Percentiles rank a stretch among this genome's conserved stretches.
phyloP scores from a whole-genome alignment of 1,140 invertebrate species.

The Carcinoscorpius rotundicauda region DNA sequence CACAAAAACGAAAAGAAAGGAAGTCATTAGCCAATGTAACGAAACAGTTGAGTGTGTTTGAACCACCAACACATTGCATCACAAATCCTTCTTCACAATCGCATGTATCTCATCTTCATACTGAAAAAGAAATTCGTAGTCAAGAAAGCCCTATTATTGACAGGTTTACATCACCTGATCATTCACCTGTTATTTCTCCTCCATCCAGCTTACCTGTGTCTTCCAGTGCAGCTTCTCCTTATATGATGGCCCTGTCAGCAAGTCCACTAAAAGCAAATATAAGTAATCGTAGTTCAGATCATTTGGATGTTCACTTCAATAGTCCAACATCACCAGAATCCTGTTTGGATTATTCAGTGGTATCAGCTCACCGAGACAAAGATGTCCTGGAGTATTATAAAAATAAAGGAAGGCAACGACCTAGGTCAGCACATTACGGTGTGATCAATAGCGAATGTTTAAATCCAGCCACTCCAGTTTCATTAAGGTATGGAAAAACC shows the following conservation, averaged over 20 bases:
- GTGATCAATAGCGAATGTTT: slow-evolving; percentile 19
- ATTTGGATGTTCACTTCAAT: slow-evolving; percentile 16
- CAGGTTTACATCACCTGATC: neutral
- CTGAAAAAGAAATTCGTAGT: slow-evolving; percentile 15
- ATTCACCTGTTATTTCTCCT: neutral
- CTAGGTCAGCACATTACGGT: slow-evolving; percentile 21
- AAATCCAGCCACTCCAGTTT: slow-evolving; percentile 16
- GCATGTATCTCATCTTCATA: slow-evolving; percentile 13
- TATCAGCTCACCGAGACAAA: slow-evolving; percentile 26
- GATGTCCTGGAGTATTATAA: slow-evolving; percentile 26
- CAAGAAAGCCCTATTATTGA: neutral
- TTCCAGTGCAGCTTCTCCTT: slow-evolving; percentile 10
- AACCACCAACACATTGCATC: slow-evolving; percentile 7
- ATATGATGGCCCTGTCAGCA: slow-evolving; percentile 15
- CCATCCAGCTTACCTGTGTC: no score
- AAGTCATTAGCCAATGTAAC: slow-evolving; percentile 23
- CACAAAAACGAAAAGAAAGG: slow-evolving; percentile 21
- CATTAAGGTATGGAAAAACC: slow-evolving; percentile 15
- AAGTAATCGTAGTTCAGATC: slow-evolving; percentile 16
- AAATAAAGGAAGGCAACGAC: slow-evolving; percentile 18
- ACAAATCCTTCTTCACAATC: slow-evolving; percentile 14
- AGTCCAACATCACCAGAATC: slow-evolving; percentile 17
- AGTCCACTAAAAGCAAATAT: slow-evolving; percentile 13
- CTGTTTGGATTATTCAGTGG: slow-evolving; percentile 26
- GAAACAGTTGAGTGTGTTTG: slow-evolving; percentile 16